Evolutionary conservation across 2,888 invertebrate genomes (phyloP).

Genomic region (Dorcus parallelipipedus): DNA sequence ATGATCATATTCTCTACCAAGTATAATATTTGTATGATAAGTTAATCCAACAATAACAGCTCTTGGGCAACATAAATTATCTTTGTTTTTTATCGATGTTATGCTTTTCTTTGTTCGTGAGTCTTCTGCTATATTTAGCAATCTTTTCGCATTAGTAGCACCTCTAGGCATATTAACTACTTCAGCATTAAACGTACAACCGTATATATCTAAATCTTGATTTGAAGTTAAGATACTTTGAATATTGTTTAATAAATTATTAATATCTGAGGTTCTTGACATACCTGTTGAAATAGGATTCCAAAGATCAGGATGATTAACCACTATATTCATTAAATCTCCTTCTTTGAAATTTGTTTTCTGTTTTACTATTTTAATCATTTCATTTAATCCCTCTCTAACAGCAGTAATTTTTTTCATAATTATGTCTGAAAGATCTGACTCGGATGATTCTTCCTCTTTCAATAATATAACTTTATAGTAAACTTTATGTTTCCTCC

Average conservation of each 20-base stretch:
- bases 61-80: not conserved
- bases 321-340: not conserved
- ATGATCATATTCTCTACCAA: not conserved
- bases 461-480: not conserved
- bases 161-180: not conserved
- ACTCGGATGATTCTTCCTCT: not conserved
- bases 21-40: not conserved
- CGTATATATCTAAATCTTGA: not conserved
- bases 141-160: not conserved
- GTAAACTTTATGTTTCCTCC: not conserved
- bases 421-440: too few species aligned
- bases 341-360: conserved; percentile 8
- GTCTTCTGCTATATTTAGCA: not conserved
- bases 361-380: conserved; percentile 2
- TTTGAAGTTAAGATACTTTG: not conserved
- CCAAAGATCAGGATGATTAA: not conserved
- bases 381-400: not conserved
- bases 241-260: not conserved
- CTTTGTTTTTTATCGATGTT: too few species aligned
- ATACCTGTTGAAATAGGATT: too few species aligned
- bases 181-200: not conserved
- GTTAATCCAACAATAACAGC: not conserved
- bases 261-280: too few species aligned
- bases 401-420: not conserved
- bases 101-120: not conserved